Evolutionary conservation across 2,113 vertebrate species (phyloP), one percentile per base, ranked within the genome.

Genomic region (Emydura subglobosa): DNA sequence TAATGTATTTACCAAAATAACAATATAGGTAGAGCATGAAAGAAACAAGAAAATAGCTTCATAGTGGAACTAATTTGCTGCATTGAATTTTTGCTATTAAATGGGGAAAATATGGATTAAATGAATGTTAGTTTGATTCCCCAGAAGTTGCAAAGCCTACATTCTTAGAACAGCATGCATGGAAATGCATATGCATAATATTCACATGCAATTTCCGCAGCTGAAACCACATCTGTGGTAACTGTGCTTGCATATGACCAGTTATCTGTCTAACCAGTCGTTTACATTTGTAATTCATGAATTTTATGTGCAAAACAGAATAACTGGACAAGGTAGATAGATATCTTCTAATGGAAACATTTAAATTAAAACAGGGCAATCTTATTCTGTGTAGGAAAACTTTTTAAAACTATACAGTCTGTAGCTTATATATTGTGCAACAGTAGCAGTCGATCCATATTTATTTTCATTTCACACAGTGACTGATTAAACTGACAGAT

Each of bases 1-100:
- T 92, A 80, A 39, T 79, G 91, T 90, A 82, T 68, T 93, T 96
- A 59, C 27, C 14, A n/a, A 85, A 87, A 81, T 39, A 53, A 3
- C 24, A 24, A n/a, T 79, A 53, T 3, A 0, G 78, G 13, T 39
- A 47, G 44, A 49, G 89, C 81, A 50, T 44, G 9, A 57, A 91
- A 97, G 47, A 21, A 39, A 39, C 25, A 7, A 27, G 5, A 61
- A 94, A 91, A 25, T 47, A 24, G 6, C 68, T 96, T 93, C 88
- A 17, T 68, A 53, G 24, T 87, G 24, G 85, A 74, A 86, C 84
- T 90, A 89, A 29, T 51, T 88, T 1, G 55, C 44, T 95, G 88
- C 84, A 59, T 84, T 82, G 50, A 83, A 91, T 95, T 90, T 90
- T 42, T 8, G 19, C 25, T 53, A 53, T n/a, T 49, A 34, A 84